Base-by-base conservation (phyloP, 2,888 invertebrate genomes). In the Pseudococcus viburni region DNA sequence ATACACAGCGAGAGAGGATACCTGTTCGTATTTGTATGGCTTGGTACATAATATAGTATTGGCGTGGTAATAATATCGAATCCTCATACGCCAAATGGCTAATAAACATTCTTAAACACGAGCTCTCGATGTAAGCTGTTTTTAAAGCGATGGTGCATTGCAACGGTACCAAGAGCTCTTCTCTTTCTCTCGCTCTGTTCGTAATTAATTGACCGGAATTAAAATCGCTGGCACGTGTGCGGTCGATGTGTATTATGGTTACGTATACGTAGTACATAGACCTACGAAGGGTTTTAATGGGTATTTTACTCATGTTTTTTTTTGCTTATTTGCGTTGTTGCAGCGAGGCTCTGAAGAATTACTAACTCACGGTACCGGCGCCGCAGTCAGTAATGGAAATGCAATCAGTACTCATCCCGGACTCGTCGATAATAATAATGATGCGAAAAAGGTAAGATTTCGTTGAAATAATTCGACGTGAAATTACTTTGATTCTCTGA, bases 331-430 rank as follows among this genome's bases (percentile, higher is more conserved):
- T 84, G 59, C 59, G n/a, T n/a, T 91, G 91, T 94, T 95, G 87
- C 95, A 98, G 98, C 96, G 98, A 94, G 98, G 98, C 94, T 97
- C 97, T 93, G 98, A 98, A 95, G 98, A 98, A 94, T 95, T 98
- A 93, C 94, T 98, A 93, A 97, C 97, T 93, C 97, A 96, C 96
- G 93, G 89, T 51, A 89, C 89, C 86, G 90, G 90, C 55, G 93
- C 92, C 90, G 96, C 96, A 94, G 96, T 98, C 92, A 96, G 96
- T 93, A 93, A 93, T 91, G 93, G 93, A 89, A 92, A 92, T 88
- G 95, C 96, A 92, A 97, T 97, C 95, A 92, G 93, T 89, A 95
- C 95, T 92, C 95, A 96, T 85, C 42, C 84, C 85, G 88, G 88
- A 39, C 85, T 88, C 91, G 94, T 96, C 90, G 97, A 98, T 93